These are phyloP conservation scores for Gryllus bimaculatus DNA, from an alignment of 1,140 invertebrate genomes.

Conservation along the genomic window DNA sequence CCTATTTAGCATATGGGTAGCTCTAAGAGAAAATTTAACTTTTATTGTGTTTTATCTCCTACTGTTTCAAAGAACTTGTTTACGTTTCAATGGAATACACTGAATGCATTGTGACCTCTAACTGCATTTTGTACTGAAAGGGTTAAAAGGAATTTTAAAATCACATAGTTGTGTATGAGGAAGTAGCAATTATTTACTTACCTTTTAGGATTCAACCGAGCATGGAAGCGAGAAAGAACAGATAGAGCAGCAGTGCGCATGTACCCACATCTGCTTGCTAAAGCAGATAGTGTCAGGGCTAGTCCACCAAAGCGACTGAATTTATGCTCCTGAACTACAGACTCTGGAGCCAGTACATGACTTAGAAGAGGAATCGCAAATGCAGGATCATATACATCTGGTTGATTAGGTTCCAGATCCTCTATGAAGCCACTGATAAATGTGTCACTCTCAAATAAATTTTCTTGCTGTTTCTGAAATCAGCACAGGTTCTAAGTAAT, in stretches of 20 bases:
- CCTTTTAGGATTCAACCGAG: slow-evolving; percentile 54
- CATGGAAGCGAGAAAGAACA: slow-evolving; percentile 53
- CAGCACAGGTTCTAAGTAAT: neutral
- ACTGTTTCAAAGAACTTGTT: too few species aligned
- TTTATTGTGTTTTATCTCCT: too few species aligned
- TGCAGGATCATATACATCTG: slow-evolving; percentile 54
- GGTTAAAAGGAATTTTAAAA: too few species aligned
- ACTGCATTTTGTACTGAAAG: too few species aligned
- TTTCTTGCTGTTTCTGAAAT: too few species aligned
- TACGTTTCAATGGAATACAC: too few species aligned
- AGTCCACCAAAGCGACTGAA: slow-evolving; percentile 53
- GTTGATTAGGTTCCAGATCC: neutral
- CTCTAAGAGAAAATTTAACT: too few species aligned
- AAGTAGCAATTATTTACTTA: slow-evolving; percentile 28
- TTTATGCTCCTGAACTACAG: slow-evolving; percentile 52
- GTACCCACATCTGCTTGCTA: slow-evolving; percentile 46
- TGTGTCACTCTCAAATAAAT: too few species aligned
- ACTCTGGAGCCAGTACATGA: slow-evolving; percentile 51
- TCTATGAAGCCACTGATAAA: too few species aligned
- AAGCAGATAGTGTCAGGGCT: slow-evolving; percentile 49
- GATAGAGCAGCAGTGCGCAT: slow-evolving; percentile 54
- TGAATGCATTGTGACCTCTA: too few species aligned
- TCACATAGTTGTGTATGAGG: too few species aligned
- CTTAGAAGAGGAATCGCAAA: slow-evolving; percentile 61
- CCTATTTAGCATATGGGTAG: too few species aligned